Base-by-base conservation (phyloP, 1,140 invertebrate genomes). In the Scaptomyza pallida region DNA sequence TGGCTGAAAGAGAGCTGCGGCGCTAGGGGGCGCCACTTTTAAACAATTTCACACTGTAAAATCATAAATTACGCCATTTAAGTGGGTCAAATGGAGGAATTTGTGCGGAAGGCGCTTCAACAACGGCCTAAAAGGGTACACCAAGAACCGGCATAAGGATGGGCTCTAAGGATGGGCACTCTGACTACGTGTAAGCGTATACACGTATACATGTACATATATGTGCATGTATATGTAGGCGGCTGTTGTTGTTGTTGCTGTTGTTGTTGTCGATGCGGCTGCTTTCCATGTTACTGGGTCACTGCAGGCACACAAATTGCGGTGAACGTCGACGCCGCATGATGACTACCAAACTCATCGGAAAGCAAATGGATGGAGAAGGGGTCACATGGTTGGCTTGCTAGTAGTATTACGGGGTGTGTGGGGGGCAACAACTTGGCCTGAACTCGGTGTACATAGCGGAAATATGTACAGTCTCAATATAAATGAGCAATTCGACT, bases 1-100 rank as follows among this genome's bases (percentile, higher is more conserved):
- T n/a, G n/a, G n/a, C n/a, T n/a, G n/a, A n/a, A n/a, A n/a, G n/a
- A n/a, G n/a, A 26, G 23, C 23, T 26, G 23, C 35, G 63, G 16
- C 63, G 37, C 64, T 57, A 72, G 70, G 63, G 73, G 74, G 70
- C 47, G 64, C 61, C 61, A 82, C 70, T 83, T 85, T 78, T 70
- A 75, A 75, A 78, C 63, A 70, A 81, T 81, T 86, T 86, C 82
- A 82, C 82, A 88, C 82, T 78, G 80, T 72, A 82, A 88, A 86
- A 81, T 86, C 82, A 86, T 86, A 88, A 86, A 86, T 86, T 86
- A 86, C 82, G 78, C 75, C 82, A 88, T 82, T 86, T 89, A 86
- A 86, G 82, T 89, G 86, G 86, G 86, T 89, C 86, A 89, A 89
- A 89, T 89, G 80, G 86, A 85, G 81, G 86, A 82, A 89, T 89